phyloP scores from a whole-genome alignment of 1,140 invertebrate species.

The Lordiphosa clarofinis region DNA sequence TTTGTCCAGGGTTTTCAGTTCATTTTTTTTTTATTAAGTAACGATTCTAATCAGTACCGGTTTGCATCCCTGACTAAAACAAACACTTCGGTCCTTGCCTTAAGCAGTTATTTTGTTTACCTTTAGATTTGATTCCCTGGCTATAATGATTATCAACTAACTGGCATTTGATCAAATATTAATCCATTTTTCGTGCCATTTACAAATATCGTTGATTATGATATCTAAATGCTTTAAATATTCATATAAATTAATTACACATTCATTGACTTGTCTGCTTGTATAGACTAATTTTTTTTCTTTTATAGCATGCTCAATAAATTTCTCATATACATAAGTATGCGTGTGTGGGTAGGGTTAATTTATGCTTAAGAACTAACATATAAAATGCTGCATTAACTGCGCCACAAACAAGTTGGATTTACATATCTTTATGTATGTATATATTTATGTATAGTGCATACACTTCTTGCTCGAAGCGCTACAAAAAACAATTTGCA shows the following conservation, averaged over 20 bases:
- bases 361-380: constrained; percentile 30
- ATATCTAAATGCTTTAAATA: constrained; percentile 44
- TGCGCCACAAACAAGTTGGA: constrained; percentile 22
- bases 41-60: too few relatives aligned
- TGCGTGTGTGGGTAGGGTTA: constrained; percentile 6
- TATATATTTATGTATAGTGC: constrained; percentile 12
- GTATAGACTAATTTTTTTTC: background rate
- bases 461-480: constrained; percentile 19
- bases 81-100: background rate
- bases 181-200: constrained; percentile 24
- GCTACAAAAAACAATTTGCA: constrained; percentile 31
- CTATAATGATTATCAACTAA: constrained; percentile 29
- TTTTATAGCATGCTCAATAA: constrained; percentile 19
- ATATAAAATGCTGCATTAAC: constrained; percentile 35
- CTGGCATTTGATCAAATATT: constrained; percentile 30
- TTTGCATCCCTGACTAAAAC: too few relatives aligned
- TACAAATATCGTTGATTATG: constrained; percentile 53
- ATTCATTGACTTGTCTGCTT: constrained; percentile 9
- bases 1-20: too few relatives aligned
- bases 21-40: too few relatives aligned
- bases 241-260: constrained; percentile 38
- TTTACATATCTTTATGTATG: constrained; percentile 9
- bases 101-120: background rate
- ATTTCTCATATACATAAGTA: constrained; percentile 18
- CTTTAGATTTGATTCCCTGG: background rate